Evolutionary conservation across 2,797 vertebrate species (phyloP), one percentile per base, ranked within the genome.

Genomic region (Falco naumanni): DNA sequence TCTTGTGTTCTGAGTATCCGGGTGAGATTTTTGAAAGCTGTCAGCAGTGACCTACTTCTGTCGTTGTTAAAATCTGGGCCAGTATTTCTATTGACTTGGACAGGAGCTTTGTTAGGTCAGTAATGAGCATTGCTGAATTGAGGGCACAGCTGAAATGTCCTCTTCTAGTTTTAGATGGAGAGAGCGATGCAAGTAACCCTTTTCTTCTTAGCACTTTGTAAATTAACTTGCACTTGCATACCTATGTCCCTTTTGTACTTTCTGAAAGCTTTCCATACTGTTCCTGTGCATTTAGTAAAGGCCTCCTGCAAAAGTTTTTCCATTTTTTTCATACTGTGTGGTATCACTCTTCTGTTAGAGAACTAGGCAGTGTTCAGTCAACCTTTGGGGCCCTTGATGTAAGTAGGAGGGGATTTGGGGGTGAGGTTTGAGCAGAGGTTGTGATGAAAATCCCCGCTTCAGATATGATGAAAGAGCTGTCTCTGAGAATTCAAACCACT

Each of bases 81-180:
- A 92, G 48, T 89, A 47, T 93, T 94, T 89, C 79, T 81, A 5
- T 93, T 86, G 72, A 79, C 54, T 96, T 70, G 84, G 83, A 41
- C 37, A 65, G 60, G 29, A 86, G 72, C 84, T 94, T 88, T 90
- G 79, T 93, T 90, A 74, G 72, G 59, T 93, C 63, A 53, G 51
- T 84, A 96, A 87, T 54, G 89, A 95, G 56, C 0, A 1, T 64
- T 91, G 50, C 76, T 87, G 82, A 95, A 95, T 93, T 39, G 70
- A 91, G 88, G 70, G 69, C 89, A 83, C 61, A 78, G 79, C 79
- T 91, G 87, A 91, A 84, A 65, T 77, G 72, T 78, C 57, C 78
- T 81, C 57, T 80, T 87, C 57, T 72, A 33, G 18, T 28, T 81
- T 68, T 68, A 86, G 76, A 80, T 76, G 56, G 59, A 92, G 43